Conservation (phyloP, 2,888 invertebrate genomes). For the Polietes domitor region DNA sequence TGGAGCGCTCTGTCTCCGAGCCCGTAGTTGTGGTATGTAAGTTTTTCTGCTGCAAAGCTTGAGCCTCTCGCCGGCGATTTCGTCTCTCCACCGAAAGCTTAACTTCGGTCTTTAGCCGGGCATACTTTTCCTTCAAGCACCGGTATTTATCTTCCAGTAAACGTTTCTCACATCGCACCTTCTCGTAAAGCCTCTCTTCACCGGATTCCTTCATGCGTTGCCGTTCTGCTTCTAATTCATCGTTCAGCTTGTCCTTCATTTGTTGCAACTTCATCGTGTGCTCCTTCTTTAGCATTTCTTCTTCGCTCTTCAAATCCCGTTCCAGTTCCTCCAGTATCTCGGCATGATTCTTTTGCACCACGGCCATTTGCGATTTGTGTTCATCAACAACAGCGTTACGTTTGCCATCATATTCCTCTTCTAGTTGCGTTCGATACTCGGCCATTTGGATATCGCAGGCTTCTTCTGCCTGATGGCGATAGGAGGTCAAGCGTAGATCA, state of each 20-base stretch:
- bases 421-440: constrained; percentile 75
- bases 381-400: constrained; percentile 83
- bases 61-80: constrained; percentile 85
- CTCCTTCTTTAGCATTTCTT: constrained; percentile 86
- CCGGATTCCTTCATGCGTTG: constrained; percentile 79
- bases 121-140: constrained; percentile 91
- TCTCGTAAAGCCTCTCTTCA: constrained; percentile 83
- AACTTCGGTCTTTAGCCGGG: constrained; percentile 89
- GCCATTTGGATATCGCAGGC: constrained; percentile 81
- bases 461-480: constrained; percentile 82
- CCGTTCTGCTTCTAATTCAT: constrained; percentile 83
- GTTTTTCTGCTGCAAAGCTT: constrained; percentile 75
- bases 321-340: constrained; percentile 79
- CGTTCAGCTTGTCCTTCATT: constrained; percentile 83
- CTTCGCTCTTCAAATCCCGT: constrained; percentile 82
- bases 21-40: constrained; percentile 86
- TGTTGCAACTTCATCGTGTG: constrained; percentile 86
- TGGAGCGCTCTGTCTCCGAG: constrained; percentile 90
- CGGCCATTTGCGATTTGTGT: constrained; percentile 80
- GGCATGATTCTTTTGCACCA: constrained; percentile 78
- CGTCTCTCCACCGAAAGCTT: constrained; percentile 89
- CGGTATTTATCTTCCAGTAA: constrained; percentile 89
- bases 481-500: constrained; percentile 78
- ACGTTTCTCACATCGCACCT: constrained; percentile 87
- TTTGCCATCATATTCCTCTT: constrained; percentile 81